Evolutionary conservation across 2,888 invertebrate species (phyloP), one percentile per base, ranked within the genome.

Genomic region (Drosophila pegasa): DNA sequence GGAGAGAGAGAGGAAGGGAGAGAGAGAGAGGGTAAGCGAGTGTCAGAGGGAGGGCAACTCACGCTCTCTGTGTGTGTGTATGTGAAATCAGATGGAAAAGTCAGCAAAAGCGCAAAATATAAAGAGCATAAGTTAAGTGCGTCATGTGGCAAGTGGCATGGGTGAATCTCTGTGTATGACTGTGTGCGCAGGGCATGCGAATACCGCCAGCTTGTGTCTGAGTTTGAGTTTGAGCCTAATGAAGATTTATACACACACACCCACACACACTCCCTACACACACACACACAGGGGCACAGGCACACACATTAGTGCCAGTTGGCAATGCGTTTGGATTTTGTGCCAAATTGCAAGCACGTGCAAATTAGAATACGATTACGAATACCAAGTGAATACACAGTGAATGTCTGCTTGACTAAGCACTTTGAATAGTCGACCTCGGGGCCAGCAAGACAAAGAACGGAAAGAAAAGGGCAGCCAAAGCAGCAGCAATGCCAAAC

Each of bases 301-400:
- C n/a, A n/a, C n/a, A 43, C 27, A 45, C 43, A 69, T 43, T 66
- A 57, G 63, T 59, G 70, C 50, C 52, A 57, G 55, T 65, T 43
- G 27, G 58, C 59, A 67, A 40, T 61, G 71, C 60, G 55, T 37
- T 54, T 40, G 64, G 61, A 59, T 72, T 78, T 75, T 31, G 47
- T 40, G 65, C 57, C 62, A 78, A 85, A 87, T 88, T 87, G 86
- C 80, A 87, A 85, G 89, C 89, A 85, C 84, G 84, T 85, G 84
- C 82, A 76, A 87, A 85, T 85, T 88, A 82, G 84, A 87, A 85
- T 81, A 77, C 61, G 56, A 73, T 58, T 51, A 72, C 55, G 57
- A 62, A 59, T 62, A 55, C 56, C 51, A 51, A 57, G 43, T 62
- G 65, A 70, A 64, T 69, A 62, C 59, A 62, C 59, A 61, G 45